Base-by-base conservation (phyloP, 2,888 invertebrate genomes). In the Heliconius cydno region DNA sequence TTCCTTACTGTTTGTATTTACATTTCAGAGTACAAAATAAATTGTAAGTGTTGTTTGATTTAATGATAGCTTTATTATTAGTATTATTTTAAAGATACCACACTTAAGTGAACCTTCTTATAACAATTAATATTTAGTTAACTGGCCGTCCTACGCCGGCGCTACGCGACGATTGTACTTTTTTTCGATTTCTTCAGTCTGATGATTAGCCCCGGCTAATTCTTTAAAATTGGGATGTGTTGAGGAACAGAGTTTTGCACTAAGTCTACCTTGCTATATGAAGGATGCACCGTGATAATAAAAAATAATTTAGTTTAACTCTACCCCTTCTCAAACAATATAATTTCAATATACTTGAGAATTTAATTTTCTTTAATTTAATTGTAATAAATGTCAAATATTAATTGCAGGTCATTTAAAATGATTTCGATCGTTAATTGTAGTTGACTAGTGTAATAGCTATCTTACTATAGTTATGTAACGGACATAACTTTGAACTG, bases 1-100 rank as follows among this genome's bases (percentile, higher is more conserved):
- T 57, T 22, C 22, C 22, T 57, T 22, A 57, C 9, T 57, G 22
- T 9, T 57, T 25, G 38, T 46, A 41, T 41, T 68, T n/a, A 68
- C 68, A 7, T 28, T 41, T 70, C 70, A 70, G 13, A 70, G 70
- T 70, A 70, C 70, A 70, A 70, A 70, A 70, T 70, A 70, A 38
- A 41, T 70, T 70, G n/a, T 70, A 70, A 70, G 70, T 70, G 41
- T 70, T 70, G 25, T 46, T 41, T 70, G 41, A 70, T 70, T 46
- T 41, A 46, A 25, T 70, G 60, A n/a, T 60, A 60, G n/a, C 60
- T n/a, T 60, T 60, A 60, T n/a, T 15, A 25, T 70, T 70, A 41
- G 41, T 70, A 46, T 70, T 70, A 70, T 70, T 70, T 41, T 46
- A 3, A 41, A 41, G n/a, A 38, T 2, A 19, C 30, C 30, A 67